Percentiles rank a stretch among this genome's conserved stretches.
These are phyloP conservation scores for Penelope pileata DNA, from an alignment of 2,113 vertebrate species.

Conservation along the genomic window DNA sequence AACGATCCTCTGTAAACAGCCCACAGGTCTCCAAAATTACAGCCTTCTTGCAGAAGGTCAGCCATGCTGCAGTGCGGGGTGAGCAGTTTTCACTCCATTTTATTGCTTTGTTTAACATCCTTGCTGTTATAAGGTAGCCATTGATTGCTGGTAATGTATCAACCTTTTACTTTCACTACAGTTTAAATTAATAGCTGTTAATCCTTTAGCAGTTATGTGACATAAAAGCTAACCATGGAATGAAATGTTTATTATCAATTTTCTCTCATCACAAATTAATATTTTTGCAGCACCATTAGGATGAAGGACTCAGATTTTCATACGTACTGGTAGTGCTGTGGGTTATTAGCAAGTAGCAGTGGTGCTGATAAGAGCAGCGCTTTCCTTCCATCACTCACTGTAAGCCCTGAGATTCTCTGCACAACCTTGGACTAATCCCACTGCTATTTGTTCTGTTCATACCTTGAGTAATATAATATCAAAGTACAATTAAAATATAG, in stretches of 20 bases:
- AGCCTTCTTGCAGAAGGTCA: neutral
- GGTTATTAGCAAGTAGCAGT: neutral
- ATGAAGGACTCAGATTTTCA: neutral
- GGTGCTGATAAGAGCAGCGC: neutral
- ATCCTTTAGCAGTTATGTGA: neutral
- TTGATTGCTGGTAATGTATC: neutral
- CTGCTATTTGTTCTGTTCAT: neutral
- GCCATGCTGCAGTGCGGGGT: neutral
- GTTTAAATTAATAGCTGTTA: neutral
- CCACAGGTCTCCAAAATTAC: neutral
- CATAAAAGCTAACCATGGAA: neutral
- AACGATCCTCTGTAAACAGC: neutral
- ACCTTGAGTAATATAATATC: neutral
- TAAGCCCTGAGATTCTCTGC: neutral
- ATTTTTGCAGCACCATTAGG: neutral
- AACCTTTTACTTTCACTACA: neutral
- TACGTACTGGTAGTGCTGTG: accelerated
- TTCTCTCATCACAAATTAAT: neutral
- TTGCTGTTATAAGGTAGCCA: neutral
- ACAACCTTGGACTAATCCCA: neutral
- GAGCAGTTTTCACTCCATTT: neutral
- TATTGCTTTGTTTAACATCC: neutral
- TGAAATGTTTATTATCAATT: neutral
- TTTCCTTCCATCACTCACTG: neutral
- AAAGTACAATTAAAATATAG: neutral